These are phyloP conservation scores for Akabosia matsudoensis DNA, from an alignment of 1,140 invertebrate species.

Conservation along the genomic window DNA sequence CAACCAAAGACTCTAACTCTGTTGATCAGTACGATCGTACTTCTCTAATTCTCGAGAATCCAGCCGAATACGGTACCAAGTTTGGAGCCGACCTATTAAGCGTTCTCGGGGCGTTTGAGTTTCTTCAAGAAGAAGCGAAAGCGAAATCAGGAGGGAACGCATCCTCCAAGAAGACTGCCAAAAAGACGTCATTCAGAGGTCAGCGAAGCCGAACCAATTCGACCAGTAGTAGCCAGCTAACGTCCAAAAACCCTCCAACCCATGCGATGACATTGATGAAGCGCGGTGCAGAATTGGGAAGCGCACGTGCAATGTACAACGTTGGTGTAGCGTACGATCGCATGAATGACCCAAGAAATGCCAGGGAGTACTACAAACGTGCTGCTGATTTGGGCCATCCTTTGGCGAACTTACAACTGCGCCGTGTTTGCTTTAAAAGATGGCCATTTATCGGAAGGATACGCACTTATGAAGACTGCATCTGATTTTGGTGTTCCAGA, in stretches of 20 bases:
- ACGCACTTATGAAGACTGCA: conserved; percentile 33
- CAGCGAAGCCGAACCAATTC: neutral
- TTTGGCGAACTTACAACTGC: conserved; percentile 40
- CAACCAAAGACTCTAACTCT: neutral
- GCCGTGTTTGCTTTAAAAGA: conserved; percentile 31
- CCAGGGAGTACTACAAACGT: conserved; percentile 30
- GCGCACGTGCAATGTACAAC: conserved; percentile 43
- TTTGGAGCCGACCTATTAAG: conserved; percentile 36
- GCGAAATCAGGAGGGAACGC: neutral
- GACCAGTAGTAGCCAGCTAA: neutral
- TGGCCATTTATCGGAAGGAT: conserved; percentile 32
- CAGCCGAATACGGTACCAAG: neutral
- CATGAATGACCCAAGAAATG: conserved; percentile 29
- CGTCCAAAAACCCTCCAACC: conserved; percentile 18
- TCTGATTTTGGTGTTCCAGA: conserved; percentile 39
- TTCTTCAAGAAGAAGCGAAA: conserved; percentile 20
- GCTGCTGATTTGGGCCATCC: conserved; percentile 43
- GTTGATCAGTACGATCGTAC: neutral
- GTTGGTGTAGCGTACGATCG: conserved; percentile 44
- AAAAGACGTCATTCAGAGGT: neutral
- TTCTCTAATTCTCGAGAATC: neutral
- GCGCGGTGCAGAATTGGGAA: conserved; percentile 40
- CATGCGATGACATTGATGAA: conserved; percentile 37
- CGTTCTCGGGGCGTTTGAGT: conserved; percentile 35
- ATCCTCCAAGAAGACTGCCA: neutral